These are phyloP conservation scores for Actias luna DNA, from an alignment of 2,888 invertebrate genomes.

Conservation along the genomic window DNA sequence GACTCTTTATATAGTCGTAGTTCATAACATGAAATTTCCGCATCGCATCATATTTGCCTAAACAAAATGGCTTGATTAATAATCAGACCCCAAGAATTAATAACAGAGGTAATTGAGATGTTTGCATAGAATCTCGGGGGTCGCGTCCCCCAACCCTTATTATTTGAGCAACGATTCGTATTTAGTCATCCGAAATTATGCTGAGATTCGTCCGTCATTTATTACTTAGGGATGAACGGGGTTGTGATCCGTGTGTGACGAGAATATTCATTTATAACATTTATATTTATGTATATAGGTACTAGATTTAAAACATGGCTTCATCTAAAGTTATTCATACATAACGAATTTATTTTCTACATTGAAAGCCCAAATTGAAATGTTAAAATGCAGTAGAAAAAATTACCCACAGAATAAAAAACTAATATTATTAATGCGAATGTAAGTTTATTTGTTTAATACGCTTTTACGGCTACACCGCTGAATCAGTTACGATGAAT, in stretches of 20 bases:
- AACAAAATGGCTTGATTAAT: slow-evolving; percentile 58
- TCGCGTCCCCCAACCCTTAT: slow-evolving; percentile 40
- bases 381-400: too few relatives aligned
- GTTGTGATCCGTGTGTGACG: slow-evolving; percentile 12
- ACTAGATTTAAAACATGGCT: background rate
- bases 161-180: slow-evolving; percentile 69
- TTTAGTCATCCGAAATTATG: slow-evolving; percentile 73
- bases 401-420: too few relatives aligned
- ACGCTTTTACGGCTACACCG: too few relatives aligned
- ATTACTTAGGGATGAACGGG: slow-evolving; percentile 35
- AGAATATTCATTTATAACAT: background rate
- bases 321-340: background rate
- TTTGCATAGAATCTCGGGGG: slow-evolving; percentile 61
- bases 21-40: slow-evolving; percentile 14
- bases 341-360: background rate
- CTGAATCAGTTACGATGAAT: too few relatives aligned
- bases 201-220: slow-evolving; percentile 50
- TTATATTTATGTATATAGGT: background rate
- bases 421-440: too few relatives aligned
- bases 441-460: too few relatives aligned
- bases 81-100: slow-evolving; percentile 70
- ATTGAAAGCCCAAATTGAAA: too few relatives aligned
- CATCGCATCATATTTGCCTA: slow-evolving; percentile 38
- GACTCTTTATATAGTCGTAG: background rate
- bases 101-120: slow-evolving; percentile 78